Evolutionary conservation across 1,140 invertebrate genomes (phyloP), one percentile per base, ranked within the genome.

Genomic region (Diachasmimorpha longicaudata): DNA sequence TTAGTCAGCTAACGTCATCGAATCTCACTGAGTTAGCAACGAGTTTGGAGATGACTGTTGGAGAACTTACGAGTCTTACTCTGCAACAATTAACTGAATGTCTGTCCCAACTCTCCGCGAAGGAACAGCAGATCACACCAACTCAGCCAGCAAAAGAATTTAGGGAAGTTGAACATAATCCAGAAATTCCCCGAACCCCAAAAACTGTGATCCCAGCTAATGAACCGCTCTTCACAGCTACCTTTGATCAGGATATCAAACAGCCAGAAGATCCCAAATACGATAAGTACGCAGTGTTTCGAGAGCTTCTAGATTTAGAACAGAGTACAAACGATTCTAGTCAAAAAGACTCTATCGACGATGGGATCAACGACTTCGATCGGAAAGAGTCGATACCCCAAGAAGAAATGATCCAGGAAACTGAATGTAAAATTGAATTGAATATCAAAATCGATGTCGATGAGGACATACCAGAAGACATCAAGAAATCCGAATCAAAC

Each of bases 281-380:
- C 78, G 95, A 96, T 82, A 92, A 95, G 77, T 96, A 96, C 83
- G 95, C 95, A 0, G 95, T 94, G 0, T 96, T 96, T 81, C 89
- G 95, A 76, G 95, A 96, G 89, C 91, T 96, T 70, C 90, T 95
- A 19, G 93, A 94, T 76, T 89, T 93, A 84, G 94, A 95, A 83
- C 83, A 92, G 10, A 90, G 92, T 82, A 91, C 73, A 67, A 81
- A 75, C 31, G 84, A 86, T 14, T 6, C 11, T 13, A 36, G 16
- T 9, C 5, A 31, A 25, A 67, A 36, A 13, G 55, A 44, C 10
- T 1, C 48, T 13, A 52, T 70, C 6, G 42, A 11, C 2, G 21
- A 72, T 10, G 63, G 71, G 14, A 42, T 74, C n/a, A 31, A 73
- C 9, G 75, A 78, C 21, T 55, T 31, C n/a, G 25, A 71, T 25